phyloP scores from a whole-genome alignment of 2,797 vertebrate species.

The Platyrinchus mystaceus region DNA sequence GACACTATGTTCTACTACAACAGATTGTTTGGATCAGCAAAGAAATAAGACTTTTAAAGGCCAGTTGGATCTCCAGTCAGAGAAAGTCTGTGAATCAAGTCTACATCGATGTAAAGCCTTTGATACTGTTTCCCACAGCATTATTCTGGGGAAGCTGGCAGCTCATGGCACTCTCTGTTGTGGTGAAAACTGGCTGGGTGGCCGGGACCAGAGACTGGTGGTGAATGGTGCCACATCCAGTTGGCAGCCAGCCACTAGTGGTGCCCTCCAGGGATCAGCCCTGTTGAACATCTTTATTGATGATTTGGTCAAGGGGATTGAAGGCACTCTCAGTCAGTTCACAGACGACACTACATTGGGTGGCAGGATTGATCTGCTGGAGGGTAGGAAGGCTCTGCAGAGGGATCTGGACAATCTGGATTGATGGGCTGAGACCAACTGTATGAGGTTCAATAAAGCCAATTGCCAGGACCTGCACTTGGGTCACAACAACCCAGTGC shows the following conservation, averaged over 20 bases:
- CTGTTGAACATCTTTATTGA: background rate
- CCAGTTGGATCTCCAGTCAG: background rate
- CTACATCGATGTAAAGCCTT: background rate
- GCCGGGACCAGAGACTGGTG: background rate
- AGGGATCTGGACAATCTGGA: background rate
- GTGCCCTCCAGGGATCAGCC: background rate
- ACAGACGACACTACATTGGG: background rate
- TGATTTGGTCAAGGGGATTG: background rate
- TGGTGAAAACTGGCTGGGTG: background rate
- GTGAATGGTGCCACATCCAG: background rate
- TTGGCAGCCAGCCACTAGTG: background rate
- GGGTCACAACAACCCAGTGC: background rate
- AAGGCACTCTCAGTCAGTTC: background rate
- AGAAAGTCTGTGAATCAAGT: background rate
- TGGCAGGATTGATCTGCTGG: background rate
- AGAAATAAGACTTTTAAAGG: background rate
- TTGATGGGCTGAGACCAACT: background rate
- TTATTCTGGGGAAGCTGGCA: background rate
- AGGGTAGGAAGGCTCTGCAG: background rate
- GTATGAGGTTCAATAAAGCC: background rate
- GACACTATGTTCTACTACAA: background rate
- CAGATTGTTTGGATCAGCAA: background rate
- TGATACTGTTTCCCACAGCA: background rate
- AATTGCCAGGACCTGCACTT: background rate
- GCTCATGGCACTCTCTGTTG: background rate